These are phyloP conservation scores for Heliothis virescens DNA, from an alignment of 1,140 invertebrate genomes.

Conservation along the genomic window DNA sequence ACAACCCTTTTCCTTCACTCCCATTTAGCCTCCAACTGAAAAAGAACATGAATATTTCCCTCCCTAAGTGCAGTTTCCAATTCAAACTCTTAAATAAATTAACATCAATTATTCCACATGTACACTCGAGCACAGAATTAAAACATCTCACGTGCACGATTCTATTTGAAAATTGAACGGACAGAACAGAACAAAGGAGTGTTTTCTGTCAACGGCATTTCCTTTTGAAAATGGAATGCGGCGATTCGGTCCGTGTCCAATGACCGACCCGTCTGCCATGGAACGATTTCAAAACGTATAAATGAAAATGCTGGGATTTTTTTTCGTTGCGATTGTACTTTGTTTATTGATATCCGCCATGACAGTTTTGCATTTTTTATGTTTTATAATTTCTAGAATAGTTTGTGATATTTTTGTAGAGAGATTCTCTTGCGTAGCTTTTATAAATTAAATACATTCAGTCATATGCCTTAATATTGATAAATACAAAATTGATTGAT, in stretches of 20 bases:
- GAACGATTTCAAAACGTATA: constrained; percentile 57
- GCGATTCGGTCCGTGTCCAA: constrained; percentile 64
- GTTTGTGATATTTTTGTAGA: too few relatives aligned
- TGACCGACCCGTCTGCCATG: constrained; percentile 61
- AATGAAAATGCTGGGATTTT: constrained; percentile 48
- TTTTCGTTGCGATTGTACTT: constrained; percentile 47
- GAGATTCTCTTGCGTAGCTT: too few relatives aligned
- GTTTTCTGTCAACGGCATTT: constrained; percentile 75
- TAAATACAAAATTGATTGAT: too few relatives aligned
- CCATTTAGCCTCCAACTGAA: neutral
- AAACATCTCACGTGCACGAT: constrained; percentile 61
- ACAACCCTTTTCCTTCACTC: constrained; percentile 4
- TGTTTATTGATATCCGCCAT: constrained; percentile 34
- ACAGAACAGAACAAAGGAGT: constrained; percentile 70
- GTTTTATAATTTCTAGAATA: neutral
- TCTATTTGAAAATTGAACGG: constrained; percentile 73
- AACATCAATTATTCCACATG: constrained; percentile 52
- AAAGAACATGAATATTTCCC: constrained; percentile 9
- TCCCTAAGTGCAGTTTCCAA: constrained; percentile 22
- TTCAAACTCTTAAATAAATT: constrained; percentile 51
- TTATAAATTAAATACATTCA: too few relatives aligned
- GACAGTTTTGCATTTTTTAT: neutral
- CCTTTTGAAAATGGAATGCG: constrained; percentile 76
- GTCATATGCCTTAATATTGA: too few relatives aligned
- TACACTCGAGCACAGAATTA: constrained; percentile 54